Evolutionary conservation across 2,888 invertebrate species (phyloP), one percentile per base, ranked within the genome.

Genomic region (Rhagonycha fulva): DNA sequence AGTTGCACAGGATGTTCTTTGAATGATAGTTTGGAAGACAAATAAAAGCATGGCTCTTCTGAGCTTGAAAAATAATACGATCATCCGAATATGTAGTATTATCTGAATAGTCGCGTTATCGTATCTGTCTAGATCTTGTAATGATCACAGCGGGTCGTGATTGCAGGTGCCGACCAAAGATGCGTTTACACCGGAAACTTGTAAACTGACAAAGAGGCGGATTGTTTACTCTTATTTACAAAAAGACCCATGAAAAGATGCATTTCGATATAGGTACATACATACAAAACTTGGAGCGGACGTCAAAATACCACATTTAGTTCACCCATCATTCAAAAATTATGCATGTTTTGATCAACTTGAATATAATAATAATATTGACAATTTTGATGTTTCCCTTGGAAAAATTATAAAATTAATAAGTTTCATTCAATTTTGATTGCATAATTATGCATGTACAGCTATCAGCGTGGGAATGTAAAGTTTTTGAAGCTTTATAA

Each of bases 161-260:
- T 74, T 75, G 77, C 79, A 79, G 79, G 79, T 79, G 79, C 77
- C 78, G 62, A 63, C 74, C 62, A 47, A 73, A 75, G 75, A 77
- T 77, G 76, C 78, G 76, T 80, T 76, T 78, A 76, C 77, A 71
- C 79, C 80, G 84, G 83, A 83, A 82, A 81, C 77, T 79, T 78
- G 80, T 79, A 81, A 81, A 81, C 80, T 76, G 80, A 80, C 80
- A 82, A 82, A 81, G 79, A 80, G 83, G 83, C 81, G 82, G 82
- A 84, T 83, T 85, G 83, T 84, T 83, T 85, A 83, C 78, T 75
- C 71, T 76, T 79, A 79, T 81, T 81, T 71, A 26, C 28, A 30
- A 24, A 30, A 68, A 68, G 28, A 14, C 4, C 24, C 28, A 68
- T 32, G 68, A 30, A 30, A 68, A 68, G 19, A 68, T 28, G 68